Percentiles rank a stretch among this genome's conserved stretches.
These are phyloP conservation scores for Lepus townsendii DNA, from an alignment of 2,797 vertebrate species.

Conservation along the genomic window DNA sequence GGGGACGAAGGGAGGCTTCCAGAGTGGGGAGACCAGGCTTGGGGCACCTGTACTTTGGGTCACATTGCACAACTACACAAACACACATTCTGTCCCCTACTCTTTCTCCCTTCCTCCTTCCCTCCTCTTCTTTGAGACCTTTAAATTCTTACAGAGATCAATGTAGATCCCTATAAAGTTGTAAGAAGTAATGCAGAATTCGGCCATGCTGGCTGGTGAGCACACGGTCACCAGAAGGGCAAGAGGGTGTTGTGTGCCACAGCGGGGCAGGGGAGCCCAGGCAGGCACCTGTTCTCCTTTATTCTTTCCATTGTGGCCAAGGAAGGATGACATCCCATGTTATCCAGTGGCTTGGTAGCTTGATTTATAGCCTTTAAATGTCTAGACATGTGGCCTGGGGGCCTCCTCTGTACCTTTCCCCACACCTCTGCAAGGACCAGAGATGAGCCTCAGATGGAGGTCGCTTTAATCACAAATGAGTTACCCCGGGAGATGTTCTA, in stretches of 20 bases:
- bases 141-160: not conserved
- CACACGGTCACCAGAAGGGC: not conserved
- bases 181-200: not conserved
- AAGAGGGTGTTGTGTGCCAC: not conserved
- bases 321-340: not conserved
- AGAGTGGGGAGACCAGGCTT: not conserved
- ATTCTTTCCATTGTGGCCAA: not conserved
- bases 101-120: not conserved
- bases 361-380: not conserved
- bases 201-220: not conserved
- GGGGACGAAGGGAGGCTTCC: not conserved
- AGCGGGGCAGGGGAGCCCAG: not conserved
- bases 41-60: not conserved
- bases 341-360: constrained; percentile 9
- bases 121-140: not conserved
- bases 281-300: not conserved
- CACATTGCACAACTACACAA: not conserved
- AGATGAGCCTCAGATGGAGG: not conserved
- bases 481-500: not conserved
- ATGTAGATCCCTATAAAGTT: not conserved
- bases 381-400: not conserved
- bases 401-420: not conserved
- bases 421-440: not conserved
- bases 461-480: not conserved
- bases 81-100: not conserved